Percentiles rank a stretch among this genome's conserved stretches.
phyloP scores from a whole-genome alignment of 30 jellyfish, hydroid and myxozoan species.

The Aurelia aurita region DNA sequence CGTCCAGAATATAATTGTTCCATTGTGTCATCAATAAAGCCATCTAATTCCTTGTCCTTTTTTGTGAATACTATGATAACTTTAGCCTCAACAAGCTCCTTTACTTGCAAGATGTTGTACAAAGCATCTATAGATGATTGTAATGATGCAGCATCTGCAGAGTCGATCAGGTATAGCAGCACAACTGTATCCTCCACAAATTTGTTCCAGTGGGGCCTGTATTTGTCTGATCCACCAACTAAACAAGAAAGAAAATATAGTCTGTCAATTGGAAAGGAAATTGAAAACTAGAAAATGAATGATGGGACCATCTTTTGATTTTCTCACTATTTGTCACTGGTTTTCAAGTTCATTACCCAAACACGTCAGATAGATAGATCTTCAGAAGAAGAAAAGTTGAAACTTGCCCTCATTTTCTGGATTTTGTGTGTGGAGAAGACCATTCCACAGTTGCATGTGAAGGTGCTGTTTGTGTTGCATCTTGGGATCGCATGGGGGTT shows the following conservation, averaged over 20 bases:
- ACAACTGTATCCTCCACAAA: conserved; percentile 43
- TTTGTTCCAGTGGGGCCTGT: conserved; percentile 57
- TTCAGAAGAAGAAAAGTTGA: too few species aligned
- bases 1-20: background rate
- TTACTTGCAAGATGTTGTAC: background rate
- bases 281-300: too few species aligned
- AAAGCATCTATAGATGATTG: conserved; percentile 32
- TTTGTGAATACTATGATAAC: conserved; percentile 56
- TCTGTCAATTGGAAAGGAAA: too few species aligned
- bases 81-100: conserved; percentile 28
- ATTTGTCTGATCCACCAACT: conserved; percentile 76
- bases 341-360: too few species aligned
- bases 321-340: too few species aligned
- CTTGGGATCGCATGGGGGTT: too few species aligned
- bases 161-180: conserved; percentile 64
- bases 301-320: too few species aligned
- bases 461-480: too few species aligned
- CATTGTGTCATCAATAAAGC: conserved; percentile 15
- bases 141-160: conserved; percentile 24
- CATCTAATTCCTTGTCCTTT: conserved; percentile 27
- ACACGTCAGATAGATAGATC: too few species aligned
- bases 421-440: too few species aligned
- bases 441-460: too few species aligned
- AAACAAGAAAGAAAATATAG: background rate
- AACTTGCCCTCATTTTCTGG: too few species aligned